phyloP scores from a whole-genome alignment of 2,888 invertebrate genomes.

The Onchidella celtica region DNA sequence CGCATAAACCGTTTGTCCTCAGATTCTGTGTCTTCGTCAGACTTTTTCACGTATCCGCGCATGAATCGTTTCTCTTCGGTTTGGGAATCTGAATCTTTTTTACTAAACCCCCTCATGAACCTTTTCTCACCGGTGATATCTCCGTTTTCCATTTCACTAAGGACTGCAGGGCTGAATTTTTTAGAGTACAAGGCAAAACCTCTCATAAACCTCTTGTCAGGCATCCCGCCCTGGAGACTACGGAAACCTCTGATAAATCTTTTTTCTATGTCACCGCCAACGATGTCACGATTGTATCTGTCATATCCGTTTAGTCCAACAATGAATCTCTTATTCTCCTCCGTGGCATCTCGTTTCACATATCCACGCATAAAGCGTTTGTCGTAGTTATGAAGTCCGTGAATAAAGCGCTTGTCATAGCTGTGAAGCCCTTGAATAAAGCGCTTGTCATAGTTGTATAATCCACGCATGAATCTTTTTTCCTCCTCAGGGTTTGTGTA shows the following conservation, averaged over 20 bases:
- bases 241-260: conserved; percentile 43
- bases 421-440: conserved; percentile 16
- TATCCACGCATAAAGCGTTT: conserved; percentile 45
- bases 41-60: conserved; percentile 8
- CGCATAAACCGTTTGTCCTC: conserved; percentile 40
- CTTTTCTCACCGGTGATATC: not conserved
- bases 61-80: conserved; percentile 20
- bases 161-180: not conserved
- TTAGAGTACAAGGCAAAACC: conserved; percentile 2
- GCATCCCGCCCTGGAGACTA: not conserved
- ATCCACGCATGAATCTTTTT: conserved; percentile 28
- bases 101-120: conserved; percentile 31
- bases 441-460: conserved; percentile 3
- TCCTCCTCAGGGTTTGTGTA: not conserved
- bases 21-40: not conserved
- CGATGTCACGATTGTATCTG: not conserved
- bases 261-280: not conserved
- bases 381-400: conserved; percentile 2
- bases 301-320: conserved; percentile 37
- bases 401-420: conserved; percentile 19
- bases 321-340: conserved; percentile 33
- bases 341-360: not conserved
- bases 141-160: not conserved
- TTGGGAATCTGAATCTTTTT: not conserved
- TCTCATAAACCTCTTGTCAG: conserved; percentile 31